Conservation (phyloP, 2,113 vertebrate species). For the Polypterus senegalus region DNA sequence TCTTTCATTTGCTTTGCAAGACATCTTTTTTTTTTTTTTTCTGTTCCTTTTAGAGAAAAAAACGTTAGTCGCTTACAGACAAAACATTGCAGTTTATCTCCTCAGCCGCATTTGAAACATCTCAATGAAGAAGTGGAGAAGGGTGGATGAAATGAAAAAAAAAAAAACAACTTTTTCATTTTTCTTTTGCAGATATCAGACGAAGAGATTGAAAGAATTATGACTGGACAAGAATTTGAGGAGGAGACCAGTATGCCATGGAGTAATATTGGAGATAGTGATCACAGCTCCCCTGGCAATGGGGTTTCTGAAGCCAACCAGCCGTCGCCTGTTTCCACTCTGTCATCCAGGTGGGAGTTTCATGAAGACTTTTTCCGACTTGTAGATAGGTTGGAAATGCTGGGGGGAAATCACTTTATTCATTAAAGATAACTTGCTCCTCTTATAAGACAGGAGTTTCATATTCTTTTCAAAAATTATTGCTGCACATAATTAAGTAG, state of each 20-base stretch:
- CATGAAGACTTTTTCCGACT: background rate
- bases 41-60: no score
- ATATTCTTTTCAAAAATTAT: no score
- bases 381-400: no score
- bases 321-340: constrained; percentile 86
- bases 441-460: no score
- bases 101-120: no score
- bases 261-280: constrained; percentile 94
- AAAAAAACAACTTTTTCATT: background rate
- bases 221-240: constrained; percentile 97
- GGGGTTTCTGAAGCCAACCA: constrained; percentile 93
- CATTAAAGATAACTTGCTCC: no score
- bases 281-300: constrained; percentile 93
- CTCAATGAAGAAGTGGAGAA: background rate
- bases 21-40: no score
- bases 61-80: no score
- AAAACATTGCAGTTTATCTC: no score
- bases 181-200: constrained; percentile 70
- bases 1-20: no score
- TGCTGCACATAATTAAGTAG: no score
- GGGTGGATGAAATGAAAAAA: background rate
- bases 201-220: constrained; percentile 95
- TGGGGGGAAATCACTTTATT: no score
- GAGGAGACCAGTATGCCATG: constrained; percentile 79
- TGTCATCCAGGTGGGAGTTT: constrained; percentile 81